Evolutionary conservation across 1,140 invertebrate species (phyloP), one percentile per base, ranked within the genome.

Genomic region (Tetramorium simillimum): DNA sequence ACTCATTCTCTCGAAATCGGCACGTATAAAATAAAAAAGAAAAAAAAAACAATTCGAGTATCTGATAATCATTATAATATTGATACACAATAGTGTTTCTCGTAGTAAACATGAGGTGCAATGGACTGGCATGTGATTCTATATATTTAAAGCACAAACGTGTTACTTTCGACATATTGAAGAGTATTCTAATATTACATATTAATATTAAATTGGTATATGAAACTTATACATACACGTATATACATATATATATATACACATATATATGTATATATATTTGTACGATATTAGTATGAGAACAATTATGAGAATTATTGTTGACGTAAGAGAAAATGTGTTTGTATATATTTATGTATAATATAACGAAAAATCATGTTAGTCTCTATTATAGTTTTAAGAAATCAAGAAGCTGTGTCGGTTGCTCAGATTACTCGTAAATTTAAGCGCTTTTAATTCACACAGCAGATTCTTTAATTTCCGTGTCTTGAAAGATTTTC

Each of bases 61-160:
- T 80, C 5, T 88, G 86, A 78, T 72, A 84, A 88, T 80, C 73
- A 86, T 58, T 88, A 87, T 89, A 85, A 89, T 92, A 93, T 93
- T 92, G 92, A 92, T 92, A 92, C 84, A 88, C 73, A 81, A 87
- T 87, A 91, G 86, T 76, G 63, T 90, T 77, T 77, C 60, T 78
- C 18, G 76, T 91, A 84, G 69, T 77, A 81, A 84, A 18, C 81
- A 85, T 90, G 65, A 88, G 90, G 91, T 93, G 92, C 91, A 92
- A 94, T 92, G 91, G 90, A 93, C 91, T 95, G 91, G 92, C 86
- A 94, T 94, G 94, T 95, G 94, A 95, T 95, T 93, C 89, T 94
- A 93, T 95, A 93, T 95, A 94, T 94, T 94, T 94, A 92, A 94
- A 94, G 91, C 94, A 92, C 92, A 94, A 95, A 94, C 91, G 90